These are phyloP conservation scores for Apostichopus japonicus DNA, from an alignment of 35 echinoderm and acorn worm genomes.

Conservation along the genomic window DNA sequence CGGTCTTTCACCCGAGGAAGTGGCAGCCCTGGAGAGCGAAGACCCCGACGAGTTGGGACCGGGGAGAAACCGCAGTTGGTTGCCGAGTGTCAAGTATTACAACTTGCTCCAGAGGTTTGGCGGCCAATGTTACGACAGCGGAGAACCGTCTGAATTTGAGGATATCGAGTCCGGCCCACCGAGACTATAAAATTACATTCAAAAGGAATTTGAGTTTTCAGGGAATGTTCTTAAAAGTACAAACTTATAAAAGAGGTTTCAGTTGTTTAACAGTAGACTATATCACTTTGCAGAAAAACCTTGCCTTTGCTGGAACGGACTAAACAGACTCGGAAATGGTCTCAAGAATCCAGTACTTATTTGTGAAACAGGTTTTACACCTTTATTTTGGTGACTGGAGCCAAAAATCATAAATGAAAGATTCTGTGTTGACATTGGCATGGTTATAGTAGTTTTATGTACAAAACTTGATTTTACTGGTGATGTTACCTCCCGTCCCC, in stretches of 20 bases:
- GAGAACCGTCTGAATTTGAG: conserved; percentile 62
- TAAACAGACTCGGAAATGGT: no score
- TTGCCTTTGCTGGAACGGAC: not conserved
- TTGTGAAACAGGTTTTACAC: no score
- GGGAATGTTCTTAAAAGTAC: not conserved
- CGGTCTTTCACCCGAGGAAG: conserved; percentile 49
- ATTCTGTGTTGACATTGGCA: no score
- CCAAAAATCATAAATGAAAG: no score
- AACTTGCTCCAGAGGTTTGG: conserved; percentile 78
- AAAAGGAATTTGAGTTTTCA: not conserved
- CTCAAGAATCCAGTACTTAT: no score
- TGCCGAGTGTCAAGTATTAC: conserved; percentile 70
- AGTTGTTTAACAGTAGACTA: not conserved
- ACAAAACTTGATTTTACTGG: no score
- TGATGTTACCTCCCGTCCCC: no score
- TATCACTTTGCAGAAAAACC: not conserved
- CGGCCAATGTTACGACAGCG: conserved; percentile 77
- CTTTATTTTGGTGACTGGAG: no score
- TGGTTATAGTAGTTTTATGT: no score
- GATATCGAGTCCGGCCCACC: conserved; percentile 34
- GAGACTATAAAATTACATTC: not conserved
- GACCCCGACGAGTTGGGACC: conserved; percentile 4
- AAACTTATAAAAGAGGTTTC: not conserved
- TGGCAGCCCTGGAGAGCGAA: not conserved
- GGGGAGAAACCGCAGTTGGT: conserved; percentile 72